These are phyloP conservation scores for Cichladusa arquata DNA, from an alignment of 2,113 vertebrate genomes.

Conservation along the genomic window DNA sequence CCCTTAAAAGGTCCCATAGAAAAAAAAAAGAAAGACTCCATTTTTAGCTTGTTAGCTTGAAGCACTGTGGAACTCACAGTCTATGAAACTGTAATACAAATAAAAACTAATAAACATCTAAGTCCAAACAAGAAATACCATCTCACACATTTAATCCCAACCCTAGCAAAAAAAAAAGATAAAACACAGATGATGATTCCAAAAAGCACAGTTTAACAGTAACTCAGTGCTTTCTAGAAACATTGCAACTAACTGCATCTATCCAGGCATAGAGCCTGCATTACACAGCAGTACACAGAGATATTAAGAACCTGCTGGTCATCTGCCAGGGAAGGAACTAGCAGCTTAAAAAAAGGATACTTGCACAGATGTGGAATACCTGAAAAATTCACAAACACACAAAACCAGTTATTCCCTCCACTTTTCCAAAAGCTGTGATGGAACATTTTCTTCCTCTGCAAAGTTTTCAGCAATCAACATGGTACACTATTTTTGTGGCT, in stretches of 20 bases:
- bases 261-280: background rate
- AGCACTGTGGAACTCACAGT: too few relatives aligned
- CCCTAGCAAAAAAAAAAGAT: too few relatives aligned
- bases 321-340: background rate
- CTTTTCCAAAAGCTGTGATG: background rate
- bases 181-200: background rate
- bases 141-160: too few relatives aligned
- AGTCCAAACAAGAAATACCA: too few relatives aligned
- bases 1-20: too few relatives aligned
- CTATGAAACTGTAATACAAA: too few relatives aligned
- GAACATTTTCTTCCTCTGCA: too few relatives aligned
- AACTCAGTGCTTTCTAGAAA: background rate
- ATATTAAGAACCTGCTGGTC: background rate
- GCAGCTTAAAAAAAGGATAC: background rate
- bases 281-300: background rate
- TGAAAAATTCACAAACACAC: background rate
- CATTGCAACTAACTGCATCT: background rate
- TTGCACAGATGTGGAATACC: background rate
- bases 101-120: too few relatives aligned
- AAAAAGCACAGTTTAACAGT: background rate
- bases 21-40: too few relatives aligned
- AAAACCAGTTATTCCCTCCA: background rate
- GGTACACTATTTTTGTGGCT: background rate
- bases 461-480: background rate
- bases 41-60: too few relatives aligned